These are phyloP conservation scores for Atlantisia rogersi DNA, from an alignment of 2,113 vertebrate genomes.

Conservation along the genomic window DNA sequence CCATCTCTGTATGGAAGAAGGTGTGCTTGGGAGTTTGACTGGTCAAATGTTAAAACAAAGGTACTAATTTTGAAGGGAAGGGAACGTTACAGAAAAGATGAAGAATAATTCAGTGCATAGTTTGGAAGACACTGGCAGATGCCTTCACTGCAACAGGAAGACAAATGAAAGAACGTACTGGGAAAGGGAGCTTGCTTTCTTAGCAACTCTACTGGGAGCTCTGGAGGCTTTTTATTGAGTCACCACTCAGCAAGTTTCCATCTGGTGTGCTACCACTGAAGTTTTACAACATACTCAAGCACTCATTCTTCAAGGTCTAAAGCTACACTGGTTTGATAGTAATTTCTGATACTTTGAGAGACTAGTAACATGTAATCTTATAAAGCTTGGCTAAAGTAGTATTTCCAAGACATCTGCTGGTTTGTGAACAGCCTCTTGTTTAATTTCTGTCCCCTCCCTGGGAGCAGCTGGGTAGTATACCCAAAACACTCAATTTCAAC, in stretches of 20 bases:
- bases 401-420: not conserved
- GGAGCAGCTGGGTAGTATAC: not conserved
- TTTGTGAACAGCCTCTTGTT: not conserved
- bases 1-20: not conserved
- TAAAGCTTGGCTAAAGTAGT: not conserved
- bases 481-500: not conserved
- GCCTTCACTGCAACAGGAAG: not conserved
- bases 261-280: not conserved
- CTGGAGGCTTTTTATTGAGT: not conserved
- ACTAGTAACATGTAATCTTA: not conserved
- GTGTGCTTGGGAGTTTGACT: not conserved
- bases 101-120: not conserved
- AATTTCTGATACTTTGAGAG: not conserved
- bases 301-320: not conserved
- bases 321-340: fast-evolving
- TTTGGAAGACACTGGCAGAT: not conserved
- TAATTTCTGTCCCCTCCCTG: not conserved
- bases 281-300: not conserved
- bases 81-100: not conserved
- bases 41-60: not conserved
- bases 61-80: not conserved
- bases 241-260: not conserved
- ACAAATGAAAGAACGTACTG: not conserved
- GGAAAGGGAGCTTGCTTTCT: not conserved
- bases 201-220: not conserved